Evolutionary conservation across 2,888 invertebrate species (phyloP).

Genomic region (Yponomeuta sedellus): DNA sequence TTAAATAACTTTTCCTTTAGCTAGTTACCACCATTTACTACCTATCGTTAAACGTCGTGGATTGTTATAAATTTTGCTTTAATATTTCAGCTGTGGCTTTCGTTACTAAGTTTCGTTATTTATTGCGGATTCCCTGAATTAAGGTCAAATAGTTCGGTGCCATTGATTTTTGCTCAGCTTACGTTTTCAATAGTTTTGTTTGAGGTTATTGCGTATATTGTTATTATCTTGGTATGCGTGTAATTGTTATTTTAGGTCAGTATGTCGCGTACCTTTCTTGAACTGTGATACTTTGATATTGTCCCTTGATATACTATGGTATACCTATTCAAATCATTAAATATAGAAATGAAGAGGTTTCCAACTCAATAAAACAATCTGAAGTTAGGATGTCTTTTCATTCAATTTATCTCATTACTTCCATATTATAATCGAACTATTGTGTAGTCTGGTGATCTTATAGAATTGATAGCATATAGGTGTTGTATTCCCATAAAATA

Average conservation of each 20-base stretch:
- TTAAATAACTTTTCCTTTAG: too few relatives aligned
- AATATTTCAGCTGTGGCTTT: slow-evolving; percentile 5
- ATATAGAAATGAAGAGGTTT: too few relatives aligned
- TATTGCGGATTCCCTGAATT: neutral
- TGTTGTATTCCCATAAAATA: neutral
- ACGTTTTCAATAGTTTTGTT: neutral
- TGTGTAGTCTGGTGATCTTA: neutral
- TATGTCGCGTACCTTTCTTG: neutral
- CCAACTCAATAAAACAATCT: too few relatives aligned
- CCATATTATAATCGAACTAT: neutral
- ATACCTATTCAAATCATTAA: too few relatives aligned
- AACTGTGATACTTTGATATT: neutral
- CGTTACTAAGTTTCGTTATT: neutral
- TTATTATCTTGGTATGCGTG: neutral
- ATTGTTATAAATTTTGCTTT: neutral
- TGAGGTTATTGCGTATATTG: neutral
- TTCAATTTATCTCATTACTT: neutral
- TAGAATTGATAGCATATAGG: neutral
- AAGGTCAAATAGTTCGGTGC: neutral
- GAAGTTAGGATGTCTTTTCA: too few relatives aligned
- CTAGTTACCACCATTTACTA: neutral
- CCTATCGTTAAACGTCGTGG: neutral
- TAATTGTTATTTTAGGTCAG: neutral
- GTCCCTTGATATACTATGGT: neutral
- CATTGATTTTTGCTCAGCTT: neutral